Base-by-base conservation (phyloP, 2,797 vertebrate species). In the Halcyon leucocephala region DNA sequence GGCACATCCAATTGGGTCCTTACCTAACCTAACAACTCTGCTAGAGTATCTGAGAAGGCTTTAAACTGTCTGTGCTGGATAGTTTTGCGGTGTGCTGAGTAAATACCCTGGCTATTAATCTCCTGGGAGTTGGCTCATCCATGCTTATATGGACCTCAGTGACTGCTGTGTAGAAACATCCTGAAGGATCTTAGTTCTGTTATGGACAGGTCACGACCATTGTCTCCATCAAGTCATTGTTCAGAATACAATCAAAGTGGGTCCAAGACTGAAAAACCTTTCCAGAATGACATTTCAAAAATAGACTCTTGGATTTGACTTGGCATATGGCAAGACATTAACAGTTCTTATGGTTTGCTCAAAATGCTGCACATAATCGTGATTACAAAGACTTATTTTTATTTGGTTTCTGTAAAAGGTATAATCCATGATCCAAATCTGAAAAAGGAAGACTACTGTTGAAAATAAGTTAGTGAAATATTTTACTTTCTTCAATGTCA, bases 1-100 rank as follows among this genome's bases (percentile, higher is more conserved):
- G 82, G 4, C 35, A 44, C 35, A 44, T 48, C 31, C 55, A 33
- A 7, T 24, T 0, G 0, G 48, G 21, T 41, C 19, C n/a, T 41
- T 10, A 35, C 6, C 24, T 21, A 49, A 33, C 21, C 29, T 60
- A 13, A 22, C 2, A 10, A 9, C 31, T 67, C 57, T 55, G 51
- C 76, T 70, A 20, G 31, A 52, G 28, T 18, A 41, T 37, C 64
- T 33, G 37, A 67, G 52, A 16, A 39, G 25, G 9, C 17, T 64
- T 82, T 52, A 39, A 79, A 72, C 25, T 35, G 58, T 7, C 20
- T 74, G 14, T 55, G 31, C 35, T 70, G 48, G 24, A 51, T 13
- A 31, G 16, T 12, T 14, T 15, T 66, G 67, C 46, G 61, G 7
- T 12, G 28, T 74, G 26, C 16, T 82, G n/a, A 18, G 57, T 37